Evolutionary conservation across 1,140 invertebrate species (phyloP).

Genomic region (Hylaeus volcanicus): DNA sequence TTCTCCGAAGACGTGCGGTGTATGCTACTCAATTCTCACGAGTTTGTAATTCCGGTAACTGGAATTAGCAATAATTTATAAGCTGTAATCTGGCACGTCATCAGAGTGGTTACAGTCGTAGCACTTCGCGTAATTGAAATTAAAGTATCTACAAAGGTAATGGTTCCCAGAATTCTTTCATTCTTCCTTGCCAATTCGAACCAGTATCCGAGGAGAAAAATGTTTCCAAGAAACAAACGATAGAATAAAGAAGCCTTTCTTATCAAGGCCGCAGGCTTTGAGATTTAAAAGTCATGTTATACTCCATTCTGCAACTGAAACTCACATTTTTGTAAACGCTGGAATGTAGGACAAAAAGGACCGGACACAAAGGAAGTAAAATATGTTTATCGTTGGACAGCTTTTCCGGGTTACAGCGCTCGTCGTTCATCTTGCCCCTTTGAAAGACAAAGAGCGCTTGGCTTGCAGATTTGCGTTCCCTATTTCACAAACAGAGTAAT

Average conservation of each 20-base stretch:
- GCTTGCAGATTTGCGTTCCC: not conserved
- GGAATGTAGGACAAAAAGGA: not conserved
- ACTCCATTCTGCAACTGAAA: not conserved
- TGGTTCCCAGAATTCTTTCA: too few relatives aligned
- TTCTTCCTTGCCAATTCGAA: too few relatives aligned
- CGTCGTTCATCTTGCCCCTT: not conserved
- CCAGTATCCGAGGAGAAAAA: not conserved
- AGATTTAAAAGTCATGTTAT: not conserved
- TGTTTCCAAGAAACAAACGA: too few relatives aligned
- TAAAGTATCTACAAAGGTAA: too few relatives aligned
- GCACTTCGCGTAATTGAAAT: too few relatives aligned
- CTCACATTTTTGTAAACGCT: not conserved
- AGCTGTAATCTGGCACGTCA: too few relatives aligned
- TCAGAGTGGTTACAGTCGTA: too few relatives aligned
- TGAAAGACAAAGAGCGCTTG: not conserved
- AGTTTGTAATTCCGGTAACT: too few relatives aligned
- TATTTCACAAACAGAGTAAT: not conserved
- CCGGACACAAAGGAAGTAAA: not conserved
- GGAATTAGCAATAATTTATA: too few relatives aligned
- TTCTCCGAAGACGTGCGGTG: too few relatives aligned
- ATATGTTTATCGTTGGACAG: not conserved
- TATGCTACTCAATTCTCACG: too few relatives aligned
- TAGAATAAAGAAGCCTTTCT: too few relatives aligned
- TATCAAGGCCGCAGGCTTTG: not conserved
- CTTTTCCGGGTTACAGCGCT: not conserved